Conservation (phyloP, 2,113 vertebrate species). For the Cyprinodon tularosa region DNA sequence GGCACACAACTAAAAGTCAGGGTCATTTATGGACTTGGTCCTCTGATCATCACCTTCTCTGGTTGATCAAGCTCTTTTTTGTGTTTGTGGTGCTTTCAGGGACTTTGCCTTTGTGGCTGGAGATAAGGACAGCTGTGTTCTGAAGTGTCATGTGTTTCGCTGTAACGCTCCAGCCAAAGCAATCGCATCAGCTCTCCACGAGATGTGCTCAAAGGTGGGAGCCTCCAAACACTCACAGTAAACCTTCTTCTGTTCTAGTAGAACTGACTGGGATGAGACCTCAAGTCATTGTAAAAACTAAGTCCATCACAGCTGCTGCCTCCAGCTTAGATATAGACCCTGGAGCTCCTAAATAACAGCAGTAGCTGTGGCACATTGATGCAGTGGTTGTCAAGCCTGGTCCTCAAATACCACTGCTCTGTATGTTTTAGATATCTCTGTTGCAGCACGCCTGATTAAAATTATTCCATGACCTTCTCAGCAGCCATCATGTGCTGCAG, state of each 20-base stretch:
- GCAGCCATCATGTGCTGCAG: too few species aligned
- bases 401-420: too few species aligned
- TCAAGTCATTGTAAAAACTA: not conserved
- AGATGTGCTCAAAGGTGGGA: constrained; percentile 92
- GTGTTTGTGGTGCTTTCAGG: constrained; percentile 72
- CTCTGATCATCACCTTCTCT: not conserved
- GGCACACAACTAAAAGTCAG: constrained; percentile 1
- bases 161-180: constrained; percentile 93
- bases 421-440: too few species aligned
- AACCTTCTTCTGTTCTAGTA: too few species aligned
- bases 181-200: constrained; percentile 90
- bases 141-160: constrained; percentile 96
- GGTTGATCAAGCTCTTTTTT: constrained; percentile 2
- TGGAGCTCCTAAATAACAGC: too few species aligned
- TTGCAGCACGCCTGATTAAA: too few species aligned
- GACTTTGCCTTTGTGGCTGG: constrained; percentile 96
- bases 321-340: too few species aligned
- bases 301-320: not conserved
- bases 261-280: not conserved
- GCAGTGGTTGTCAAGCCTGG: too few species aligned
- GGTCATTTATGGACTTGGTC: constrained; percentile 1
- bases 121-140: constrained; percentile 93
- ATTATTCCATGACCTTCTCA: too few species aligned
- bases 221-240: not conserved
- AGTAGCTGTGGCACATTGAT: too few species aligned